Evolutionary conservation across 2,797 vertebrate genomes (phyloP).

Genomic region (Lithobates pipiens): DNA sequence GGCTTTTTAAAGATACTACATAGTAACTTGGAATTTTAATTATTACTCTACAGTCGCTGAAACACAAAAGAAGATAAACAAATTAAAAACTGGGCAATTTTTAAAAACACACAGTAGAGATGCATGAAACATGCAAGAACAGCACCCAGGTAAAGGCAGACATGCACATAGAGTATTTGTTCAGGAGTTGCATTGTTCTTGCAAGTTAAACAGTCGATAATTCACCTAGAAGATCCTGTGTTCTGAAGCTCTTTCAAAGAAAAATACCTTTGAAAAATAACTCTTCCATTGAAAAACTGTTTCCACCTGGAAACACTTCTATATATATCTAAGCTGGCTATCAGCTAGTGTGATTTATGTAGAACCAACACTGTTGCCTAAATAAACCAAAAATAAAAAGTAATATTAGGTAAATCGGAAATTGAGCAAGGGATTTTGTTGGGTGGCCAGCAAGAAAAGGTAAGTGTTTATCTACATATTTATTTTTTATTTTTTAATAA

Average conservation of each 20-base stretch:
- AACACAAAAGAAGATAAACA: slow-evolving; percentile 67
- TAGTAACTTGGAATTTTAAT: slow-evolving; percentile 59
- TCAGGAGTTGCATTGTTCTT: slow-evolving; percentile 52
- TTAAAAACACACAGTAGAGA: slow-evolving; percentile 64
- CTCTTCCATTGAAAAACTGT: slow-evolving; percentile 55
- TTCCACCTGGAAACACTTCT: slow-evolving; percentile 49
- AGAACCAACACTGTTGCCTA: slow-evolving; percentile 12
- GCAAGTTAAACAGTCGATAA: slow-evolving; percentile 56
- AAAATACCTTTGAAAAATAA: slow-evolving; percentile 54
- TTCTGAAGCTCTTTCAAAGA: slow-evolving; percentile 44
- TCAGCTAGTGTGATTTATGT: slow-evolving; percentile 29
- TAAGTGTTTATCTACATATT: slow-evolving; percentile 5
- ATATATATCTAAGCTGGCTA: slow-evolving; percentile 28
- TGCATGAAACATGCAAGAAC: slow-evolving; percentile 69
- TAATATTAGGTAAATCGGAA: slow-evolving; percentile 7
- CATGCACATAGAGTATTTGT: slow-evolving; percentile 66
- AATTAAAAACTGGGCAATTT: slow-evolving; percentile 63
- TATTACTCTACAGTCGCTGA: slow-evolving; percentile 65
- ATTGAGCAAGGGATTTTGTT: slow-evolving; percentile 6
- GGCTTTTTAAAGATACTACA: slow-evolving; percentile 54
- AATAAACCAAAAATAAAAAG: not conserved
- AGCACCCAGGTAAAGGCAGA: slow-evolving; percentile 64
- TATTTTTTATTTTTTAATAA: not conserved
- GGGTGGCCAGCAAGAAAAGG: not conserved
- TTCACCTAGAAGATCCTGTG: slow-evolving; percentile 43